A percentile compares a stretch with the other conserved stretches of the same genome.
Evolutionary conservation across 1,140 invertebrate species (phyloP).

Genomic region (Ceratosolen solmsi): DNA sequence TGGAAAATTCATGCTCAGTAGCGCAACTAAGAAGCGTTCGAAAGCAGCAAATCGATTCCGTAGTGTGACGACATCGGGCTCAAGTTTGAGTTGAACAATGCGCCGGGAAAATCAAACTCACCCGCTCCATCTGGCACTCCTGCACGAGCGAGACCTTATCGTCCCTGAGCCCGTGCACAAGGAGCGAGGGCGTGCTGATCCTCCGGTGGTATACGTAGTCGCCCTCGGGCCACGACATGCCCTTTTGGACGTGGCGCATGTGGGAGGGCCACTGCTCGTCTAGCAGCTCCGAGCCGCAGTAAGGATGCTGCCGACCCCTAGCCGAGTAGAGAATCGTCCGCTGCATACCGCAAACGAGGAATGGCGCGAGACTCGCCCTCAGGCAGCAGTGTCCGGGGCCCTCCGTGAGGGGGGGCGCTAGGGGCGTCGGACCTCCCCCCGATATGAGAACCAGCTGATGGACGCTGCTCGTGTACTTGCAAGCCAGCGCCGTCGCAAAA

Average conservation of each 20-base stretch:
- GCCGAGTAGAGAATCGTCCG: constrained; percentile 74
- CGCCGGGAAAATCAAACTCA: constrained; percentile 61
- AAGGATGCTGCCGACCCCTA: constrained; percentile 75
- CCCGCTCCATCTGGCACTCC: constrained; percentile 84
- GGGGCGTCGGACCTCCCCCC: constrained; percentile 82
- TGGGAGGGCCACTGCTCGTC: constrained; percentile 74
- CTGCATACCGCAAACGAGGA: constrained; percentile 75
- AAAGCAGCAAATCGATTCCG: no score
- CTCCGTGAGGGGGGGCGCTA: constrained; percentile 76
- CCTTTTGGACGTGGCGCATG: constrained; percentile 77
- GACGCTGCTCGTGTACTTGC: constrained; percentile 77
- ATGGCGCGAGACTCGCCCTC: constrained; percentile 71
- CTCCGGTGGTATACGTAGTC: constrained; percentile 81
- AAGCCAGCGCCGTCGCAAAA: constrained; percentile 79
- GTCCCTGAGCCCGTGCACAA: constrained; percentile 82
- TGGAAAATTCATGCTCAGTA: no score
- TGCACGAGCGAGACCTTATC: constrained; percentile 81
- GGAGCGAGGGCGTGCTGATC: constrained; percentile 80
- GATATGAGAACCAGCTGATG: constrained; percentile 80
- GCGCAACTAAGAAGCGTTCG: no score
- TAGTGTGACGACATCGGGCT: no score
- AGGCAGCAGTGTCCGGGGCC: constrained; percentile 72
- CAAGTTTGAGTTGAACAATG: no score
- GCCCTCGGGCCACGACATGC: constrained; percentile 82
- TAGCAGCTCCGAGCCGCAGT: constrained; percentile 72